Percentiles rank a stretch among this genome's conserved stretches.
Evolutionary conservation across 2,113 vertebrate species (phyloP).

Genomic region (Rattus rattus): DNA sequence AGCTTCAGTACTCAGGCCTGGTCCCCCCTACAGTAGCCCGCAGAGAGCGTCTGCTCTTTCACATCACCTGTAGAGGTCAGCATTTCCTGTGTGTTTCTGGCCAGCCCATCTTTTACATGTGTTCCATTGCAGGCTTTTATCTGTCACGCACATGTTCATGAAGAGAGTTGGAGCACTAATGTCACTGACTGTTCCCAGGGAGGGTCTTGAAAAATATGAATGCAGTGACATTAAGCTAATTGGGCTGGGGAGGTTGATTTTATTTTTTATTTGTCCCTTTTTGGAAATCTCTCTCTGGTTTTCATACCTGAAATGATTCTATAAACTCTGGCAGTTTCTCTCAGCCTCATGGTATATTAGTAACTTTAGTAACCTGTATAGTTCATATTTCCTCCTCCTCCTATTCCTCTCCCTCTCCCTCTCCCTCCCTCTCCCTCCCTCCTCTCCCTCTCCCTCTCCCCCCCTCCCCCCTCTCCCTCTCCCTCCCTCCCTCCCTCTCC

Average conservation of each 20-base stretch:
- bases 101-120: not conserved
- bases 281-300: not conserved
- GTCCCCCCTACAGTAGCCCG: not conserved
- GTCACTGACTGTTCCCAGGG: fast-evolving
- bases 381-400: not conserved
- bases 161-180: fast-evolving
- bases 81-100: fast-evolving
- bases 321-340: not conserved
- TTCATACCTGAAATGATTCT: not conserved
- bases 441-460: not conserved
- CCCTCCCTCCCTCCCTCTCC: no score
- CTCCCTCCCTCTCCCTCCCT: no score
- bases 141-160: not conserved
- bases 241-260: no score
- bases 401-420: no score
- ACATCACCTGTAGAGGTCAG: not conserved
- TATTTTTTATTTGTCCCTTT: not conserved
- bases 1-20: fast-evolving
- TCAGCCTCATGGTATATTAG: not conserved
- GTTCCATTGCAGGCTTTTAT: not conserved
- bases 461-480: no score
- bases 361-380: not conserved
- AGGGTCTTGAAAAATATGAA: not conserved
- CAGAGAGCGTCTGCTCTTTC: not conserved
- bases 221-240: not conserved